A percentile compares a stretch with the other conserved stretches of the same genome.
These are phyloP conservation scores for Solen grandis DNA, from an alignment of 1,140 invertebrate species.

Conservation along the genomic window DNA sequence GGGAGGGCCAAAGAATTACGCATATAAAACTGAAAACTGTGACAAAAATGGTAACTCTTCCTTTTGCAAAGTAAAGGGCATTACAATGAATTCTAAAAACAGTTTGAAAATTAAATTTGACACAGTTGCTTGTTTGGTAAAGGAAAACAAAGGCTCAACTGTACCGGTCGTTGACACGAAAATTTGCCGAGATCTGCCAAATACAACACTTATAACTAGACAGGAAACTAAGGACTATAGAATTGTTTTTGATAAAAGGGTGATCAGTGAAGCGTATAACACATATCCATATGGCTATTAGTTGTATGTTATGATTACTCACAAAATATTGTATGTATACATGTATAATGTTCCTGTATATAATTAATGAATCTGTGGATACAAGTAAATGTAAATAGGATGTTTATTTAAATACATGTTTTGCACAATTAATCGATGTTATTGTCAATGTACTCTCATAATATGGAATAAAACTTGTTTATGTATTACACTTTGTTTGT, in stretches of 20 bases:
- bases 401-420: no score
- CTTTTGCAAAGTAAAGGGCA: constrained; percentile 32
- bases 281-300: constrained; percentile 22
- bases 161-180: not conserved
- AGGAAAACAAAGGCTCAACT: not conserved
- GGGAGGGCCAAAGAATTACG: constrained; percentile 48
- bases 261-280: not conserved
- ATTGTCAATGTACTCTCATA: no score
- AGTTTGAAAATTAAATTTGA: constrained; percentile 23
- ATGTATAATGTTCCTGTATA: no score
- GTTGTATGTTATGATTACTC: no score
- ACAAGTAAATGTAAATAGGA: no score
- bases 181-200: not conserved
- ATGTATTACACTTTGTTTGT: no score
- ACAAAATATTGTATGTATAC: no score
- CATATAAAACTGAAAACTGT: not conserved
- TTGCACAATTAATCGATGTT: no score
- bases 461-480: no score
- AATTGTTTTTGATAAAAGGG: constrained; percentile 26
- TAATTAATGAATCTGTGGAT: no score
- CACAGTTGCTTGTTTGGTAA: constrained; percentile 10
- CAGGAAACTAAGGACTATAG: constrained; percentile 15
- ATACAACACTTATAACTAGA: not conserved
- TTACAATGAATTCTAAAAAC: constrained; percentile 39
- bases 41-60: not conserved